These are phyloP conservation scores for Calosoma granatense DNA, from an alignment of 1,140 invertebrate species.

Conservation along the genomic window DNA sequence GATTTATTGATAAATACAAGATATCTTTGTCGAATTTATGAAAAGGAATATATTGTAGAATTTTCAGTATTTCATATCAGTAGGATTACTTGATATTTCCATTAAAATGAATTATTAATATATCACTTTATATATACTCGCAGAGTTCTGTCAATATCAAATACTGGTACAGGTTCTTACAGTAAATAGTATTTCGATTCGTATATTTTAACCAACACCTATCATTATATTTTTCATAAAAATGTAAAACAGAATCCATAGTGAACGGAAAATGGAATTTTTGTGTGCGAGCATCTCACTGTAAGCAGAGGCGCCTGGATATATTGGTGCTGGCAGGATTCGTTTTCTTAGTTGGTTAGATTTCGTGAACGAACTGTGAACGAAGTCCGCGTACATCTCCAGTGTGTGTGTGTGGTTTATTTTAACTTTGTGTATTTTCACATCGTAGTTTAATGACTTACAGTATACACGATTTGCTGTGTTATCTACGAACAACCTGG, in stretches of 20 bases:
- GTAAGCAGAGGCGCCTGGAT: not conserved
- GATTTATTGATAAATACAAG: too few species aligned
- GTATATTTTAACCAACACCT: too few species aligned
- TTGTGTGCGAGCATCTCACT: not conserved
- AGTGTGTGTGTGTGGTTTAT: not conserved
- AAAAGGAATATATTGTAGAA: too few species aligned
- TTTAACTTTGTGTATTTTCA: conserved; percentile 5
- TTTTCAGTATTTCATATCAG: too few species aligned
- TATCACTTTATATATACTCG: too few species aligned
- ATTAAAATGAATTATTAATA: too few species aligned
- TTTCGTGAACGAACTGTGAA: not conserved
- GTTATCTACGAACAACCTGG: not conserved
- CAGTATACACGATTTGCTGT: not conserved
- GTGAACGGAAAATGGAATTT: not conserved
- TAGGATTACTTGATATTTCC: too few species aligned
- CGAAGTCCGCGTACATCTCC: not conserved
- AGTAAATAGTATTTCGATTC: too few species aligned
- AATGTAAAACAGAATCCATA: conserved; percentile 7
- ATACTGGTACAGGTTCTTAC: too few species aligned
- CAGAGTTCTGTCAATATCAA: too few species aligned
- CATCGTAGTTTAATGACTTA: conserved; percentile 1
- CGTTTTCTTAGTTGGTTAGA: not conserved
- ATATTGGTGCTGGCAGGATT: not conserved
- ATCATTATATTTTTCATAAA: conserved; percentile 1
- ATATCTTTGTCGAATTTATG: too few species aligned